These are phyloP conservation scores for Cotesia congregata DNA, from an alignment of 2,888 invertebrate species.

Conservation along the genomic window DNA sequence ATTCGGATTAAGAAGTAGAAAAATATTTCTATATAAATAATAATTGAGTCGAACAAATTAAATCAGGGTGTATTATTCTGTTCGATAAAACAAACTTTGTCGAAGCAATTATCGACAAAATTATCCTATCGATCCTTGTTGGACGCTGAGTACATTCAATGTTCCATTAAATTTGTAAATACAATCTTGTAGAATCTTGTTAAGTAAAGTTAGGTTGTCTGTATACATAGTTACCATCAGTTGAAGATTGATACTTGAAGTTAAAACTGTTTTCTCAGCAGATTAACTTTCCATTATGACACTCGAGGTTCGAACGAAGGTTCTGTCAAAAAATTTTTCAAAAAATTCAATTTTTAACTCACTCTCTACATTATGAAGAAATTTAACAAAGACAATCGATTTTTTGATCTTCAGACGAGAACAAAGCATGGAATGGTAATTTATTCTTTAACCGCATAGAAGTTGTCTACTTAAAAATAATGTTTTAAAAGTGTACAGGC, in stretches of 20 bases:
- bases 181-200: neutral
- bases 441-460: too few relatives aligned
- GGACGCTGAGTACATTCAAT: neutral
- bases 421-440: too few relatives aligned
- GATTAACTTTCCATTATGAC: neutral
- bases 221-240: neutral
- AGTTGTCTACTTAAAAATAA: neutral
- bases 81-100: neutral
- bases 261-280: neutral
- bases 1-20: neutral
- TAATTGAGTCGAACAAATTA: neutral
- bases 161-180: neutral
- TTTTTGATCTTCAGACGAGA: too few relatives aligned
- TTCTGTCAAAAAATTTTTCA: neutral
- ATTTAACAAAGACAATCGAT: too few relatives aligned
- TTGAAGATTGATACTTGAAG: neutral
- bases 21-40: neutral
- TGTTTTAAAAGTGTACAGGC: slow-evolving; percentile 12
- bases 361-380: too few relatives aligned
- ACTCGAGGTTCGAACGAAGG: neutral
- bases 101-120: neutral
- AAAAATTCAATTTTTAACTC: too few relatives aligned
- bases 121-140: neutral
- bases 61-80: neutral
- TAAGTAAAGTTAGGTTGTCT: neutral